These are phyloP conservation scores for Coturnix japonica DNA, from an alignment of 2,113 vertebrate species.

Conservation along the genomic window DNA sequence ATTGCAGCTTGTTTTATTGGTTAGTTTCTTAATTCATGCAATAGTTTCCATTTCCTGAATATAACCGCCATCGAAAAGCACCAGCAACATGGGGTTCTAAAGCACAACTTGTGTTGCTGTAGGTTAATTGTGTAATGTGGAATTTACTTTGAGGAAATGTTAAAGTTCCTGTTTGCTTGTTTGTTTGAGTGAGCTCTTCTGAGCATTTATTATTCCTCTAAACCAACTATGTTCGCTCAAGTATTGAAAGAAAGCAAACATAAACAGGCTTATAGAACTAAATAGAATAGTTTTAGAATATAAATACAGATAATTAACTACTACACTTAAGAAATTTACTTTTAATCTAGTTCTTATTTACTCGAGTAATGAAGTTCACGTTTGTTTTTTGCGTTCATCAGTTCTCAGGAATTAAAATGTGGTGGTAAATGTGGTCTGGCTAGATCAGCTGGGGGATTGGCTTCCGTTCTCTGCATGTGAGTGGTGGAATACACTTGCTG, in stretches of 20 bases:
- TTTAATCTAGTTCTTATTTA: not conserved
- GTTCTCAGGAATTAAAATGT: slow-evolving; percentile 16
- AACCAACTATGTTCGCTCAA: not conserved
- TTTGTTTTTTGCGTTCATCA: not conserved
- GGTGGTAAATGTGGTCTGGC: slow-evolving; percentile 4
- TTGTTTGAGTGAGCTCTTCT: not conserved
- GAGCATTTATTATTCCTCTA: not conserved
- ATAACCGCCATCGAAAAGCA: not conserved
- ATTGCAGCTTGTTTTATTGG: not conserved
- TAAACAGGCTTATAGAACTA: not conserved
- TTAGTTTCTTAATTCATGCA: not conserved
- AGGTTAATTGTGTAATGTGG: not conserved
- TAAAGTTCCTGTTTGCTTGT: not conserved
- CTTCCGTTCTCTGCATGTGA: not conserved
- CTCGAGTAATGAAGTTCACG: not conserved
- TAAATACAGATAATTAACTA: not conserved
- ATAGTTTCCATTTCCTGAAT: not conserved
- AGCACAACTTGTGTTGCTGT: not conserved
- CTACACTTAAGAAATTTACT: not conserved
- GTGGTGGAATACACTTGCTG: not conserved
- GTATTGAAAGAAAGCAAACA: not conserved
- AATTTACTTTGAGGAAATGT: not conserved
- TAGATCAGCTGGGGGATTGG: not conserved
- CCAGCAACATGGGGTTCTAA: not conserved
- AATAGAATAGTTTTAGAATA: not conserved